Evolutionary conservation across 1,140 invertebrate genomes (phyloP).

Genomic region (Drosophila baimaii): DNA sequence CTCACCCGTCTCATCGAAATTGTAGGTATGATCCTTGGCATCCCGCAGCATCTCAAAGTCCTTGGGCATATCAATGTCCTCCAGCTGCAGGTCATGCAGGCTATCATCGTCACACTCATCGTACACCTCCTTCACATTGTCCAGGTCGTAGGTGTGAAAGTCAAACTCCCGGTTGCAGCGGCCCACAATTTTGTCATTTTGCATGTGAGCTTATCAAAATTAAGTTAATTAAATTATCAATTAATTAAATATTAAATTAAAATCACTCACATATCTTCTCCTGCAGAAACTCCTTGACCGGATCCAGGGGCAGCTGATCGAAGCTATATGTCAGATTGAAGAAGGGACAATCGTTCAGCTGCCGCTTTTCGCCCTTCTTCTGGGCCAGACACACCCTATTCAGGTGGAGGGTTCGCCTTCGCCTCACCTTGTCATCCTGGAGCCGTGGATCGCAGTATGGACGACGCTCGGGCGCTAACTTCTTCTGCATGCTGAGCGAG

Average conservation of each 20-base stretch:
- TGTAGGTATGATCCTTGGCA: constrained; percentile 63
- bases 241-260: no score
- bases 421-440: constrained; percentile 43
- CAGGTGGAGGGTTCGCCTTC: constrained; percentile 39
- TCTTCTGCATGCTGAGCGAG: constrained; percentile 44
- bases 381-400: constrained; percentile 1
- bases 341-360: constrained; percentile 79
- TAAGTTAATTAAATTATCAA: no score
- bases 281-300: constrained; percentile 65
- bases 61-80: constrained; percentile 76
- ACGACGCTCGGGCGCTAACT: constrained; percentile 60
- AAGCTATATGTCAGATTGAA: constrained; percentile 69
- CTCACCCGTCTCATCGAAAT: constrained; percentile 70
- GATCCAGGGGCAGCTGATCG: constrained; percentile 80
- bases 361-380: constrained; percentile 54
- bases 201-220: constrained; percentile 81
- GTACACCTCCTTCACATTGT: constrained; percentile 48
- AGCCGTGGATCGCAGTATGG: constrained; percentile 67
- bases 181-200: constrained; percentile 70
- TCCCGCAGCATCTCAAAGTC: constrained; percentile 71
- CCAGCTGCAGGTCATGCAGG: constrained; percentile 46
- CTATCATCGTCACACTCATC: constrained; percentile 67
- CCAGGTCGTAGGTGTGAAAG: constrained; percentile 66
- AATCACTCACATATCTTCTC: constrained; percentile 83
- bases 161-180: constrained; percentile 75